Base-by-base conservation (phyloP, 2,113 vertebrate species). In the Hypanus sabinus region DNA sequence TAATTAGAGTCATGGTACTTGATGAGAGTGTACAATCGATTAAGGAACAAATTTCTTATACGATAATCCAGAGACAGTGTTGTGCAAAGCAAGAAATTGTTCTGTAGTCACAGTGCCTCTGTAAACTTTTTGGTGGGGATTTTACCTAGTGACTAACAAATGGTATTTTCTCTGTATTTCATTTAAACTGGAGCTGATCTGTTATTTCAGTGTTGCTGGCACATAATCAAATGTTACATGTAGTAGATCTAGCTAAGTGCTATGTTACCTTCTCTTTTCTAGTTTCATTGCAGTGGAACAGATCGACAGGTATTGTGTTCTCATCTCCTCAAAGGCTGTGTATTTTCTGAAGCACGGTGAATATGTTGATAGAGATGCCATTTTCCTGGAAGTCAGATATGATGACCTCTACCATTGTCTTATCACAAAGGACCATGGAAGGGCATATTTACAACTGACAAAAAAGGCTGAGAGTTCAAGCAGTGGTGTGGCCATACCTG, bases 331-430 rank as follows among this genome's bases (percentile, higher is more conserved):
- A 55, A 98, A 98, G 95, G 97, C 97, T 0, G 99, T 99, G 30
- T 99, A 99, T 95, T 99, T 99, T 96, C 97, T 99, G 11, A 98
- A 97, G 94, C 98, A 97, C 0, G 97, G 98, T 0, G 98, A 99
- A 7, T 97, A 95, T 0, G 96, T 96, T 0, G 99, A 99, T 94
- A 97, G 98, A 0, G 99, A 99, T n/a, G 97, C 98, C 95, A 98
- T 99, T 94, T 99, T 99, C 96, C 97, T 99, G 1, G 98, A 99
- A 96, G 98, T 99, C 95, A 99, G 98, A 94, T 99, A 99, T 0
- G 98, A 99, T 0, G 98, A 99, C 94, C 98, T 99, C 91, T 99
- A 98, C 95, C 99, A 99, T 96, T 99, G 99, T 95, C 98, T 99
- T 7, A 98, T 99, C 94, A 99, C 98, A 10, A 99, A 97, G 95